phyloP scores from a whole-genome alignment of 35 echinoderm and acorn worm species.

The Heliocidaris erythrogramma region DNA sequence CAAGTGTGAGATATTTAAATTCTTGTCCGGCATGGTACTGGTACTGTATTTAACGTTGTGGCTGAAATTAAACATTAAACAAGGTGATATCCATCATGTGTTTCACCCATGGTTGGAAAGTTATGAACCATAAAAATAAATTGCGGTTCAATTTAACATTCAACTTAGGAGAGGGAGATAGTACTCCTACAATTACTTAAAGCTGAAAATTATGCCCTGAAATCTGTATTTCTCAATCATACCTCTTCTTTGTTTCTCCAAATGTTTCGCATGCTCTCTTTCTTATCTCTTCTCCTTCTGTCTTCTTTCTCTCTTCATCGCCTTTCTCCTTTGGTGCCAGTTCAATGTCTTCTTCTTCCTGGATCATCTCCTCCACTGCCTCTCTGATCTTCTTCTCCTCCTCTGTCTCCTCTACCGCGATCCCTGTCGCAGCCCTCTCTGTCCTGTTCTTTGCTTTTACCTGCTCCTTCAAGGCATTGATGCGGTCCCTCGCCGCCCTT shows the following conservation, averaged over 20 bases:
- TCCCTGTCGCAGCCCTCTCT: slow-evolving; percentile 40
- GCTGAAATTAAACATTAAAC: not conserved
- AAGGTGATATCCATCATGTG: too few relatives aligned
- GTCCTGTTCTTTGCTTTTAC: slow-evolving; percentile 46
- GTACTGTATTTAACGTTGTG: slow-evolving; percentile 27
- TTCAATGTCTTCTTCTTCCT: slow-evolving; percentile 44
- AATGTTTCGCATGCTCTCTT: slow-evolving; percentile 46
- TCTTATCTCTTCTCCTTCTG: slow-evolving; percentile 22
- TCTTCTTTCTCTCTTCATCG: slow-evolving; percentile 48
- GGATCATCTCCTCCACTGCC: slow-evolving; percentile 21
- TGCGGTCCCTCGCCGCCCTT: too few relatives aligned
- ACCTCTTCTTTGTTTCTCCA: slow-evolving; percentile 54
- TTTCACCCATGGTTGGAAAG: too few relatives aligned
- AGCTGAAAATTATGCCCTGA: not conserved
- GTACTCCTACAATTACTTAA: not conserved
- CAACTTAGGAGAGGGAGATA: not conserved
- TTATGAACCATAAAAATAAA: not conserved
- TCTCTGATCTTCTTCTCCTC: slow-evolving; percentile 43
- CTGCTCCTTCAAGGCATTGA: slow-evolving; percentile 29
- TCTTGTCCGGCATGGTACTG: not conserved
- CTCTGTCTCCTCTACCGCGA: slow-evolving; percentile 40
- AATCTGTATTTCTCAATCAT: not conserved
- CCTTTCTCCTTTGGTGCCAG: slow-evolving; percentile 43
- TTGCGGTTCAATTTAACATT: not conserved
- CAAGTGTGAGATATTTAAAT: not conserved